phyloP scores from a whole-genome alignment of 1,140 invertebrate genomes.

The Drosophila baimaii region DNA sequence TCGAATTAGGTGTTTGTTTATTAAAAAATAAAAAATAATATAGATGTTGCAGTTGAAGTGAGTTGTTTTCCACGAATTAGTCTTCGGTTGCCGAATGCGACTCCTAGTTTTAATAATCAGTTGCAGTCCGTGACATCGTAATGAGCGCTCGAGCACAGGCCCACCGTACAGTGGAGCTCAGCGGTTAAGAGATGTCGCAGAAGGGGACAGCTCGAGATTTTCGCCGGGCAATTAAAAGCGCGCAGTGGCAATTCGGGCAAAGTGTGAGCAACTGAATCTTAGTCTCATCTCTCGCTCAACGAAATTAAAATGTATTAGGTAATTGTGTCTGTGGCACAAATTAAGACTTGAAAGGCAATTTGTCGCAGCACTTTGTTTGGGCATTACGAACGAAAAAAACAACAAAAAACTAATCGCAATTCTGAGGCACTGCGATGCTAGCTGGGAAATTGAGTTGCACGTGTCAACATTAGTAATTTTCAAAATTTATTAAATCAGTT shows the following conservation, averaged over 20 bases:
- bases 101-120: constrained; percentile 5
- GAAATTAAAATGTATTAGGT: constrained; percentile 81
- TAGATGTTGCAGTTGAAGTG: no score
- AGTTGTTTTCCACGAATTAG: not conserved
- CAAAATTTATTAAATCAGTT: not conserved
- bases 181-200: constrained; percentile 43
- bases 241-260: constrained; percentile 28
- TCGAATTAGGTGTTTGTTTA: not conserved
- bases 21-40: not conserved
- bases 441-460: constrained; percentile 37
- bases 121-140: constrained; percentile 58
- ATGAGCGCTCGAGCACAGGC: constrained; percentile 36
- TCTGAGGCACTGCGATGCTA: constrained; percentile 11
- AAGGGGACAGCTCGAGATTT: constrained; percentile 47
- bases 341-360: constrained; percentile 78
- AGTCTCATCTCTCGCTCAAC: constrained; percentile 54
- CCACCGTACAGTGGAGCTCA: constrained; percentile 26
- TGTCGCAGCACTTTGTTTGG: constrained; percentile 59
- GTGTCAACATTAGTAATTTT: not conserved
- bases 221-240: constrained; percentile 47
- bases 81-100: constrained; percentile 7
- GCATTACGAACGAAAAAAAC: constrained; percentile 35
- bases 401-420: constrained; percentile 6
- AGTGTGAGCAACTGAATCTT: constrained; percentile 22
- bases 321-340: constrained; percentile 81